Percentiles rank a stretch among this genome's conserved stretches.
phyloP scores from a whole-genome alignment of 2,888 invertebrate genomes.

The Dexiosoma caninum region DNA sequence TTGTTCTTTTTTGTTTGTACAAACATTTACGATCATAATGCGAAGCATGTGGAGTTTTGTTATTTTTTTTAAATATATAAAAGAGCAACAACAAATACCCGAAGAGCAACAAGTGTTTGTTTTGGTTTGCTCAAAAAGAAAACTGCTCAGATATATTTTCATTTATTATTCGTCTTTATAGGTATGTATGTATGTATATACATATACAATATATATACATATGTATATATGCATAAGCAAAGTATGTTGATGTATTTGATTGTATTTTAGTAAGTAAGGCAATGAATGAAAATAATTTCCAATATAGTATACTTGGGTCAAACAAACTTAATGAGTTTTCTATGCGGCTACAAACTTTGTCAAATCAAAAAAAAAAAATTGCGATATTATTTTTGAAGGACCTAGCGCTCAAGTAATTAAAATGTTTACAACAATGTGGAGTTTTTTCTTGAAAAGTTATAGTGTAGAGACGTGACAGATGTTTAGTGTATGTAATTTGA shows the following conservation, averaged over 20 bases:
- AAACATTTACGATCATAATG: background rate
- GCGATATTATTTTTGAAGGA: too few relatives aligned
- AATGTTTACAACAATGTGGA: too few relatives aligned
- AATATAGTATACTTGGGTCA: too few relatives aligned
- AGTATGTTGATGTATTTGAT: background rate
- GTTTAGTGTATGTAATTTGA: too few relatives aligned
- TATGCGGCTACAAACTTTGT: too few relatives aligned
- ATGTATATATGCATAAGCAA: background rate
- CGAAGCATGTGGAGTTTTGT: slow-evolving; percentile 21
- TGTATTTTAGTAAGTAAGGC: background rate
- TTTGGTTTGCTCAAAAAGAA: background rate
- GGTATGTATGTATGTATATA: background rate
- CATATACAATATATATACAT: background rate
- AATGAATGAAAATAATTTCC: background rate
- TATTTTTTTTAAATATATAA: slow-evolving; percentile 4
- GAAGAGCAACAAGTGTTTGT: slow-evolving; percentile 35
- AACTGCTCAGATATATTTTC: background rate
- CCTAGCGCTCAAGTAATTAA: too few relatives aligned
- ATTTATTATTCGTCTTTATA: background rate
- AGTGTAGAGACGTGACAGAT: too few relatives aligned
- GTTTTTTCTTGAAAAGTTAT: too few relatives aligned
- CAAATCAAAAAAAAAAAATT: too few relatives aligned
- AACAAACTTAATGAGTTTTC: too few relatives aligned
- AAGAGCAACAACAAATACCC: background rate
- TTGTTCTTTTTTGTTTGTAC: background rate